These are phyloP conservation scores for Chroicocephalus ridibundus DNA, from an alignment of 2,113 vertebrate genomes.

Conservation along the genomic window DNA sequence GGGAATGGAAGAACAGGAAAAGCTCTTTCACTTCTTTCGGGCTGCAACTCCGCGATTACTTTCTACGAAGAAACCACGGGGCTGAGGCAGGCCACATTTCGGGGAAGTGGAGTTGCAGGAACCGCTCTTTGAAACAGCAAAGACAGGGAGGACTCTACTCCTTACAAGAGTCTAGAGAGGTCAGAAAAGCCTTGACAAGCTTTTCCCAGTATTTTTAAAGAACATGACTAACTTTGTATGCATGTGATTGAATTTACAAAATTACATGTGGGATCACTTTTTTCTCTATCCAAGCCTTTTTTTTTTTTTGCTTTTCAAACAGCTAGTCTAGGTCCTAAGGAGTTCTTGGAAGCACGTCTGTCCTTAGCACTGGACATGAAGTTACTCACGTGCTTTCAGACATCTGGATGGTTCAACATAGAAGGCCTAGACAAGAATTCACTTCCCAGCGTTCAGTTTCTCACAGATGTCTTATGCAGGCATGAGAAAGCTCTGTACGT, in stretches of 20 bases:
- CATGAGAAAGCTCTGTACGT: neutral
- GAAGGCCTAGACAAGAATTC: neutral
- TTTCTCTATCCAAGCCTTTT: neutral
- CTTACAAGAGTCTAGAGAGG: neutral
- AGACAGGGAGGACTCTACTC: neutral
- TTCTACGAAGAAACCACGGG: neutral
- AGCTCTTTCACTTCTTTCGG: neutral
- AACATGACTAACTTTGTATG: neutral
- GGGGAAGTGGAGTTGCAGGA: neutral
- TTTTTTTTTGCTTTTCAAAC: neutral
- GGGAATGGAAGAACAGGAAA: neutral
- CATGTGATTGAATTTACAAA: neutral
- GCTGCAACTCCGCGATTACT: neutral
- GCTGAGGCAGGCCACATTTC: neutral
- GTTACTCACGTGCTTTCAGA: neutral
- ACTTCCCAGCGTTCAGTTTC: neutral
- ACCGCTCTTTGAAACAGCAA: neutral
- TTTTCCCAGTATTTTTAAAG: neutral
- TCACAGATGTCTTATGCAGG: neutral
- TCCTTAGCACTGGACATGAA: neutral
- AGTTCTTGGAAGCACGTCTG: neutral
- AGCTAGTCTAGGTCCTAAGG: neutral
- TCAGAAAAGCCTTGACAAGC: neutral
- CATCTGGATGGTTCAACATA: neutral
- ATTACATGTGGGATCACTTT: neutral